Base-by-base conservation (phyloP, 2,888 invertebrate species). In the Drosophila phalerata region DNA sequence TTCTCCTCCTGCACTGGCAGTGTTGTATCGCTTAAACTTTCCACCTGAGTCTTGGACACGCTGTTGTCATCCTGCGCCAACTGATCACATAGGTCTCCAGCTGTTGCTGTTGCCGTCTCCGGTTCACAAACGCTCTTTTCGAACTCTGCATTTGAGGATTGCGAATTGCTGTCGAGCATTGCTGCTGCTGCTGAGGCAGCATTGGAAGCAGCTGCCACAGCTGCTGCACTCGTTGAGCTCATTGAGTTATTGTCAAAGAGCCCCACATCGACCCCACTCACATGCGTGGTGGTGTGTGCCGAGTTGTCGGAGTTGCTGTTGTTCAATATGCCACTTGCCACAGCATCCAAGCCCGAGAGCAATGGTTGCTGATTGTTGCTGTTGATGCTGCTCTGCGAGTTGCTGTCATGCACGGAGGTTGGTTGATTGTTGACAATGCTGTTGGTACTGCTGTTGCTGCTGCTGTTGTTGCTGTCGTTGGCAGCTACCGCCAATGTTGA, bases 381-480 rank as follows among this genome's bases (percentile, higher is more conserved):
- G 48, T 91, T 92, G 32, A 91, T 91, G 32, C 92, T 92, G 73
- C 92, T 92, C 66, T 92, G 92, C 9, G 92, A 92, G 69, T 92
- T 92, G 76, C 92, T 92, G 74, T 92, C 92, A 58, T 92, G 92
- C 55, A 92, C 86, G 6, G 93, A 92, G n/a, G 92, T 92, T 10
- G 92, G 91, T 64, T 92, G 92, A 73, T 92, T 92, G 82, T 92
- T 92, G 42, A 92, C 92, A 62, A 92, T 91, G 81, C 92, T 92
- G 66, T 91, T 92, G 48, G 91, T 92, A 56, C 91, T 91, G 61
- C 92, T 92, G 71, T 92, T 92, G 71, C 91, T 91, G 73, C 90
- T 92, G 69, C 92, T 92, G 60, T 92, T 92, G 73, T 92, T 92
- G 80, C 91, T 92, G 34, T 92, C 92, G 38, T 91, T 91, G 30